Evolutionary conservation across 2,113 vertebrate genomes (phyloP), one percentile per base, ranked within the genome.

Genomic region (Beaufortia kweichowensis): DNA sequence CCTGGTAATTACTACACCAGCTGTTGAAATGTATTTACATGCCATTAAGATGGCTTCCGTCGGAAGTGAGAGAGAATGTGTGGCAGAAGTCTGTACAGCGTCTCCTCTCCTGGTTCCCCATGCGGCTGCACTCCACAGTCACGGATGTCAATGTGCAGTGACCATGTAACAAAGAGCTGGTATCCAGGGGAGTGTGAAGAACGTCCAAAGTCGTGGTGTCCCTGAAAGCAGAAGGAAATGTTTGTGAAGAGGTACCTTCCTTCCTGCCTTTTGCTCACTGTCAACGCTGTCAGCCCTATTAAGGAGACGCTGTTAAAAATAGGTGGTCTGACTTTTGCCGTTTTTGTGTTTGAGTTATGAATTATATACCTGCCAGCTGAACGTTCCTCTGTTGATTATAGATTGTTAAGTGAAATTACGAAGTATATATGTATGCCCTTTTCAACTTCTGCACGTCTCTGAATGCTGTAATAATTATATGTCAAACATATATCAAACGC

Each of bases 11-110:
- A 81, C 79, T 64, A 71, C 76, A 83, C 56, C 82, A 84, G 84
- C 84, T 85, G 80, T 60, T 84, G 72, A 85, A 86, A 79, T 82
- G 72, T 80, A 81, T 85, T 83, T 87, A 81, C 83, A 82, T 82
- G 81, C 76, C 72, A 75, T 70, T 75, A 43, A 72, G 74, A 77
- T 78, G 74, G 64, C 79, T 71, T 79, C 74, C 81, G 63, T 77
- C 78, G 69, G 60, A 77, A 69, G 75, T 72, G 35, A 70, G 29
- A 68, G 76, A 64, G 76, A 70, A 55, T 48, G 77, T 65, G 66
- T 70, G 74, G 64, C 64, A 81, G 75, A 80, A 85, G 78, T 87
- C 83, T 86, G 80, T 82, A 84, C 26, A 33, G 73, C 26, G 26
- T 55, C 24, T 60, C 26, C 62, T 48, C 21, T 41, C 8, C 21